These are phyloP conservation scores for Hiodon alosoides DNA, from an alignment of 2,113 vertebrate species.

Conservation along the genomic window DNA sequence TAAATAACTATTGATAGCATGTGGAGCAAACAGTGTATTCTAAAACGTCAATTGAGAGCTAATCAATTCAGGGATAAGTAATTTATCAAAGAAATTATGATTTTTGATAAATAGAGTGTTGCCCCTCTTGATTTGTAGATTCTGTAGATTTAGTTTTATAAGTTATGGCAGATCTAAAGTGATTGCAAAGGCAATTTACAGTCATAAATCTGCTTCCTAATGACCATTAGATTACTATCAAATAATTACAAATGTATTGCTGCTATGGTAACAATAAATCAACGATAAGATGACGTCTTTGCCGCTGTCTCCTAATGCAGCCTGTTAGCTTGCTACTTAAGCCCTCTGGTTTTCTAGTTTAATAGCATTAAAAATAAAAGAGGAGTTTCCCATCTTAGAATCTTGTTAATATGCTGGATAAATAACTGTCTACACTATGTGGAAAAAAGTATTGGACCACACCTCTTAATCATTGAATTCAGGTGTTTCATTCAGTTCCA, in stretches of 20 bases:
- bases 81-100: no score
- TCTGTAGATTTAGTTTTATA: conserved; percentile 7
- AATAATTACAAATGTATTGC: conserved; percentile 25
- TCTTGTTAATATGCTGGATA: conserved; percentile 3
- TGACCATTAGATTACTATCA: conserved; percentile 21
- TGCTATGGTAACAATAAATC: conserved; percentile 24
- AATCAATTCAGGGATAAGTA: no score
- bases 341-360: background rate
- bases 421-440: background rate
- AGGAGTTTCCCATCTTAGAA: background rate
- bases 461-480: no score
- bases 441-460: no score
- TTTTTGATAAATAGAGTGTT: no score
- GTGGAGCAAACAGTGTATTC: no score
- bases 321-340: background rate
- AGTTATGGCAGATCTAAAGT: conserved; percentile 6
- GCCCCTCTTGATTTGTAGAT: no score
- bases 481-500: no score
- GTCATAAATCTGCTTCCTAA: conserved; percentile 24
- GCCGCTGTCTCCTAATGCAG: background rate
- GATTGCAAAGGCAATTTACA: conserved; percentile 12
- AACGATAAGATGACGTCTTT: conserved; percentile 22
- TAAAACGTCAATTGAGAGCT: no score
- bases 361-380: conserved; percentile 26
- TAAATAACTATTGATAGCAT: no score